phyloP scores from a whole-genome alignment of 2,797 vertebrate genomes.

The Ceyx erithaca region DNA sequence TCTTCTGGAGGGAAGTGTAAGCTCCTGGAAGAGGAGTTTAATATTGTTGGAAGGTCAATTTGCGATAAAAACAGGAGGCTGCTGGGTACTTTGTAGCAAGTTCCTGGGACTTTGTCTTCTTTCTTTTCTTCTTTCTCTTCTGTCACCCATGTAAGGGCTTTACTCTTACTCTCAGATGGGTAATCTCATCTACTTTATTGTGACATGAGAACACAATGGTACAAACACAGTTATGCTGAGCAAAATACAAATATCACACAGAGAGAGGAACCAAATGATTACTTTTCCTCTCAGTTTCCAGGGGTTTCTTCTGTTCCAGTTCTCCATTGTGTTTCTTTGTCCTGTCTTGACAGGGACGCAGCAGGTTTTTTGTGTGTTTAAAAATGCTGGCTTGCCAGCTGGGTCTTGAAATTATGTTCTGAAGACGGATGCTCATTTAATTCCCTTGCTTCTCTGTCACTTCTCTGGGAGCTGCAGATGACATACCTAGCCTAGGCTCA shows the following conservation, averaged over 20 bases:
- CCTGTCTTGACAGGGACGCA: not conserved
- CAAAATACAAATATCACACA: not conserved
- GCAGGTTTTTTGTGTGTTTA: not conserved
- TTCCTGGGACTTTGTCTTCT: not conserved
- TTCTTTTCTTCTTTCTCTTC: not conserved
- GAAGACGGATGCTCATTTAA: not conserved
- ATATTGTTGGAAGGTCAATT: not conserved
- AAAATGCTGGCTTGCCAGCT: not conserved
- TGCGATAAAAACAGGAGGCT: not conserved
- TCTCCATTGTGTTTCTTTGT: constrained; percentile 14
- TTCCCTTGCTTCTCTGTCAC: not conserved
- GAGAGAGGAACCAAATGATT: not conserved
- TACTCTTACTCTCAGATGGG: not conserved
- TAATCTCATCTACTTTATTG: not conserved
- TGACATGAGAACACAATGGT: not conserved
- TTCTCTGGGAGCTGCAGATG: not conserved
- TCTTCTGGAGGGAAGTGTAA: not conserved
- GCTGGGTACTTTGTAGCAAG: not conserved
- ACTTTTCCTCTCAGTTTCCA: not conserved
- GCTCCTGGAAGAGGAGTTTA: not conserved
- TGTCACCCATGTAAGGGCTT: not conserved
- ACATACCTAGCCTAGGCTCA: not conserved
- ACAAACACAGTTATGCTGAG: not conserved
- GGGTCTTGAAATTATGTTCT: not conserved
- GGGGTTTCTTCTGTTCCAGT: not conserved